Base-by-base conservation (phyloP, 2,888 invertebrate species). In the Acleris emargana region DNA sequence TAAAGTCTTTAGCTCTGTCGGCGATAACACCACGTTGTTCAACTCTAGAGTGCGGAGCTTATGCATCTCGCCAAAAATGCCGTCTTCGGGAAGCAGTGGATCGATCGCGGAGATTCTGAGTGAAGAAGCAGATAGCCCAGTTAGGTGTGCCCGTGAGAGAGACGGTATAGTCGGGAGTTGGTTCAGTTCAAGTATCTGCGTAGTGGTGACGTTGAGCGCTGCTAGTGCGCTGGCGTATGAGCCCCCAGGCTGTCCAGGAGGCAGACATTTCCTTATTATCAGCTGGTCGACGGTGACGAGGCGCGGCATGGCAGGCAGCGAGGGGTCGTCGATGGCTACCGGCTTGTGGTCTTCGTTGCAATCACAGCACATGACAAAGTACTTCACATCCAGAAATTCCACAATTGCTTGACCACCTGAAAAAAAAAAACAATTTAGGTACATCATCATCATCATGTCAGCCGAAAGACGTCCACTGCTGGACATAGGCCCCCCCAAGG, bases 161-260 rank as follows among this genome's bases (percentile, higher is more conserved):
- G 17, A 42, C 18, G 52, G 49, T 22, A 53, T 49, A 49, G 25
- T 28, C 18, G 45, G 55, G 22, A 47, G 52, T 20, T 7, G 18
- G 7, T 16, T 6, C n/a, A 64, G 49, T n/a, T 17, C 4, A 22
- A 64, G 22, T 18, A 3, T 20, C 7, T 43, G 25, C 7, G 59
- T 25, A 18, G 49, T 53, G 16, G 7, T 53, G 42, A 64, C 47
- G 28, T 64, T 64, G n/a, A 64, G 42, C 1, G 59, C 58, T 11
- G 22, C 25, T 5, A 64, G 51, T n/a, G 64, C 43, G 38, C 16
- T 47, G 28, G 11, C 17, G 28, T 59, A 64, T 18, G 53, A 50
- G 6, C 11, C 17, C 7, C 16, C 7, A 4, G 64, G 64, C 42
- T 43, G 16, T n/a, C 16, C 13, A 2, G 64, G 64, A 18, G 49